Evolutionary conservation across 2,113 vertebrate species (phyloP).

Genomic region (Calidris pygmaea): DNA sequence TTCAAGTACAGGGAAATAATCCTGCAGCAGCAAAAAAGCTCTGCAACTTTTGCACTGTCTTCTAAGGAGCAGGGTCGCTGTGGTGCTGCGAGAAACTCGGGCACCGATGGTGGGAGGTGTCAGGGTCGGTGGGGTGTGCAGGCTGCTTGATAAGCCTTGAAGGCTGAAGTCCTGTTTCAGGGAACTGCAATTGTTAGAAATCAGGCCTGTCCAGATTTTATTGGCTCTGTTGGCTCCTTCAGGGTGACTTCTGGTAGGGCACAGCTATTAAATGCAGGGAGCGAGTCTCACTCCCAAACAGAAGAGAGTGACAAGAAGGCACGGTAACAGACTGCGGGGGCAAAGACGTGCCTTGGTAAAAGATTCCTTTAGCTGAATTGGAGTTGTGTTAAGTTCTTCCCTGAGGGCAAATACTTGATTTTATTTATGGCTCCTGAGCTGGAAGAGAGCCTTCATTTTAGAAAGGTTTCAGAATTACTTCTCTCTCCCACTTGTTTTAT

Average conservation of each 20-base stretch:
- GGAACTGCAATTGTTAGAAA: not conserved
- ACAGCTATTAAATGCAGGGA: not conserved
- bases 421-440: slow-evolving; percentile 36
- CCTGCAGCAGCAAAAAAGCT: not conserved
- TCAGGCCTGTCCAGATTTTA: not conserved
- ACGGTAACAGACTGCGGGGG: not conserved
- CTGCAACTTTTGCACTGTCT: not conserved
- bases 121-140: fast-evolving
- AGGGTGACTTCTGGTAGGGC: not conserved
- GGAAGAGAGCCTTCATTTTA: slow-evolving; percentile 26
- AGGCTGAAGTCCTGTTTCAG: not conserved
- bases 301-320: not conserved
- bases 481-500: not conserved
- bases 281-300: not conserved
- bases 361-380: not conserved
- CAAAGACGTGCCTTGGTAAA: not conserved
- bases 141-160: not conserved
- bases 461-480: not conserved
- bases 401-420: slow-evolving; percentile 34
- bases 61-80: fast-evolving
- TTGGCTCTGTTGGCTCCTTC: not conserved
- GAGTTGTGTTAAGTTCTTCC: slow-evolving; percentile 4
- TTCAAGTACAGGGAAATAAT: not conserved
- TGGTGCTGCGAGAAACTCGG: fast-evolving
- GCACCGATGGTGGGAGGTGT: not conserved